Conservation (phyloP, 2,113 vertebrate species). For the Osmerus mordax region DNA sequence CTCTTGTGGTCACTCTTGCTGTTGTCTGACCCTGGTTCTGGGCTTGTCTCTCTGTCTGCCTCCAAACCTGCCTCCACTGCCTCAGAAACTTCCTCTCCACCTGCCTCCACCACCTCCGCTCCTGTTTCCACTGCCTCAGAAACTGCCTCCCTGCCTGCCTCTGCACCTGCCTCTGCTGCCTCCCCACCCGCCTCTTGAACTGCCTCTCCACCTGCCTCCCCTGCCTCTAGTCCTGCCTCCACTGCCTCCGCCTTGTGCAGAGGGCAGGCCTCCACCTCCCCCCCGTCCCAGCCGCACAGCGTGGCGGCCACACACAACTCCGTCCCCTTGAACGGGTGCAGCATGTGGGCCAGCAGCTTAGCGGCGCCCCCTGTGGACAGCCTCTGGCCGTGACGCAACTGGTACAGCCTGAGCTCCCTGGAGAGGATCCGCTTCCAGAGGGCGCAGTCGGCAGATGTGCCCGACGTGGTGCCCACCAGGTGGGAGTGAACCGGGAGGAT, state of each 20-base stretch:
- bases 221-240: neutral
- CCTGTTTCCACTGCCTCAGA: neutral
- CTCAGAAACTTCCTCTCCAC: neutral
- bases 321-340: slow-evolving; percentile 78
- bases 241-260: neutral
- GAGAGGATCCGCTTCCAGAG: slow-evolving; percentile 79
- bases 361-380: slow-evolving; percentile 76
- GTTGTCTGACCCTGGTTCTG: neutral
- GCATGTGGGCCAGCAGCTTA: slow-evolving; percentile 76
- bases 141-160: neutral
- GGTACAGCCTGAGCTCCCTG: slow-evolving; percentile 77
- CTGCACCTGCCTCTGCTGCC: too few species aligned
- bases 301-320: slow-evolving; percentile 83
- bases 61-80: too few species aligned
- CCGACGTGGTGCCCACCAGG: slow-evolving; percentile 81
- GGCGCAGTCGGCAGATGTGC: slow-evolving; percentile 80
- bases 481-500: slow-evolving; percentile 82
- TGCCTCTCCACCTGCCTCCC: neutral
- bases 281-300: slow-evolving; percentile 82
- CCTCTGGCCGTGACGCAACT: slow-evolving; percentile 69
- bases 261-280: slow-evolving; percentile 17
- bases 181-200: too few species aligned
- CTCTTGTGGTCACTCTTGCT: neutral
- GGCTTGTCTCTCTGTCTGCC: slow-evolving; percentile 5
- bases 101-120: neutral